Evolutionary conservation across 2,888 invertebrate species (phyloP), one percentile per base, ranked within the genome.

Genomic region (Pollenia angustigena): DNA sequence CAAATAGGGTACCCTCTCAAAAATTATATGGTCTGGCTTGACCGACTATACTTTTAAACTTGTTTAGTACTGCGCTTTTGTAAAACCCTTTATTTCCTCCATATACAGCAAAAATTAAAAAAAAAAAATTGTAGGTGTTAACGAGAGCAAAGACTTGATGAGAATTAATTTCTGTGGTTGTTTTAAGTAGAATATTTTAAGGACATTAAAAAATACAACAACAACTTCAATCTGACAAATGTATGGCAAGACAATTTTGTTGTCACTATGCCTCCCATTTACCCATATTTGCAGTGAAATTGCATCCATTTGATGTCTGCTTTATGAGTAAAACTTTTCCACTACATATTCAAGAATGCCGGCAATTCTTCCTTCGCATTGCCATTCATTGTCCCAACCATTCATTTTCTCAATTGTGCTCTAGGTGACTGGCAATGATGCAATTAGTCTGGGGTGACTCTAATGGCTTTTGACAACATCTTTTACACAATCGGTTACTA

Each of bases 361-460:
- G n/a, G 68, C 58, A 56, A 66, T 60, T 23, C 52, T 62, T 60
- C 62, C 54, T 32, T 54, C 18, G 12, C 58, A 58, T 58, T 72
- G 72, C 58, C 56, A 72, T 66, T 66, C 48, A 14, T 66, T 66
- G 48, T 44, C 54, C 16, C 23, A 18, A 42, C 46, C 52, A 62
- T 69, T 54, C 44, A 60, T 69, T 42, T 82, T 48, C 74, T 71
- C 74, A 68, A 78, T 81, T 78, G 68, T 72, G 74, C 72, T 79
- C 78, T 18, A 81, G 74, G 72, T 69, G 81, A 74, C 81, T 85
- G 78, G 74, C 81, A 79, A 69, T 79, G 85, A 85, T 82, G 76
- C 78, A 85, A 79, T 85, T 85, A 85, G 81, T 85, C 81, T 82
- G 79, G 68, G 69, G 62, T 74, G 68, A 79, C 46, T 79, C 54